Evolutionary conservation across 1,140 invertebrate genomes (phyloP).

Genomic region (Nymphalis io): DNA sequence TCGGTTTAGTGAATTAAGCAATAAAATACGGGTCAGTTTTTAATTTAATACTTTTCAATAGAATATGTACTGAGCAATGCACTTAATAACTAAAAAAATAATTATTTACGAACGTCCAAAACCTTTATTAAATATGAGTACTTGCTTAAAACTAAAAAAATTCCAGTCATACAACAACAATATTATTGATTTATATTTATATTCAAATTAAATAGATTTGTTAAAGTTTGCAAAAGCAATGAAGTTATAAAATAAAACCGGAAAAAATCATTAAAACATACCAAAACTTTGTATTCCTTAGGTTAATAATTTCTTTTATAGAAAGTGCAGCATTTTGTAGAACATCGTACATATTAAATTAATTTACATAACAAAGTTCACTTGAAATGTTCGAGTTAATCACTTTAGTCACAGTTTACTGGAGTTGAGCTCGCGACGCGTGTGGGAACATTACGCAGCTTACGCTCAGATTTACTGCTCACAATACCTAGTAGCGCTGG

Average conservation of each 20-base stretch:
- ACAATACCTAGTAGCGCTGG: slow-evolving; percentile 32
- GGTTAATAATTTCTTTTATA: slow-evolving; percentile 49
- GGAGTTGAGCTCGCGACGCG: slow-evolving; percentile 53
- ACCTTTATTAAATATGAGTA: too few relatives aligned
- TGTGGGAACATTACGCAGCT: slow-evolving; percentile 54
- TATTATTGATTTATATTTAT: not conserved
- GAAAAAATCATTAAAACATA: slow-evolving; percentile 53
- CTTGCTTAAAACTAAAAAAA: too few relatives aligned
- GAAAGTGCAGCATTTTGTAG: slow-evolving; percentile 47
- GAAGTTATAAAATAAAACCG: not conserved
- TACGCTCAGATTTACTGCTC: not conserved
- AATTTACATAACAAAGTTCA: slow-evolving; percentile 55
- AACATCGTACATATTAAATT: slow-evolving; percentile 44
- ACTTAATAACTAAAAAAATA: too few relatives aligned
- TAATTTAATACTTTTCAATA: too few relatives aligned
- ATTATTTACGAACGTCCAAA: too few relatives aligned
- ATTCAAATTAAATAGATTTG: not conserved
- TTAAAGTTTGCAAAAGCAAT: not conserved
- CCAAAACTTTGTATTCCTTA: slow-evolving; percentile 59
- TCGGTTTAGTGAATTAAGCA: too few relatives aligned
- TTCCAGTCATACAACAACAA: too few relatives aligned
- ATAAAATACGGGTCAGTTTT: too few relatives aligned
- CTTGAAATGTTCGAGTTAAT: slow-evolving; percentile 61
- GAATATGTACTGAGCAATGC: too few relatives aligned
- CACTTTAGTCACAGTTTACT: slow-evolving; percentile 68